These are phyloP conservation scores for Cephus sareptanus DNA, from an alignment of 2,888 invertebrate genomes.

Conservation along the genomic window DNA sequence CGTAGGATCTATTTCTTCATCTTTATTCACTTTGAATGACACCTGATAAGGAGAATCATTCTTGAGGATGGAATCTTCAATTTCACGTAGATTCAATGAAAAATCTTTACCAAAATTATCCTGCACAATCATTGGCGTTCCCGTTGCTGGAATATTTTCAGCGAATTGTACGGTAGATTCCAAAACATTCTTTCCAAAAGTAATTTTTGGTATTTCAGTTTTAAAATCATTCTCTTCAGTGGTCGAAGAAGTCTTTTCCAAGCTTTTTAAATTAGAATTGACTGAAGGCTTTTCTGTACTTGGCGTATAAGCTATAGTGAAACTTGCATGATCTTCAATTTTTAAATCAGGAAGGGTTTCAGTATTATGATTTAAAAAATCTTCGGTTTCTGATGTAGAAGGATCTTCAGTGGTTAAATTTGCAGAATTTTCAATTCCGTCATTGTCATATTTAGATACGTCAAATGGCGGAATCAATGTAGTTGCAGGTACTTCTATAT, in stretches of 20 bases:
- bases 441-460: not conserved
- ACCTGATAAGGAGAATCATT: constrained; percentile 45
- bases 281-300: not conserved
- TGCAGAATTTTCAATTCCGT: not conserved
- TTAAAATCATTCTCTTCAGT: not conserved
- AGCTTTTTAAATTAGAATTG: not conserved
- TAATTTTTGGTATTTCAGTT: not conserved
- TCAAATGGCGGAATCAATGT: not conserved
- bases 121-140: not conserved
- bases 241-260: not conserved
- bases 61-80: constrained; percentile 26
- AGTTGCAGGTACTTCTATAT: not conserved
- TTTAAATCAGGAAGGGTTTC: not conserved
- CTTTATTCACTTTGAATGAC: constrained; percentile 38
- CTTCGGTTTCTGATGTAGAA: not conserved
- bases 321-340: not conserved
- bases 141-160: not conserved
- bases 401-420: not conserved
- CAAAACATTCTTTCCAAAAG: not conserved
- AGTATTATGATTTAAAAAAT: not conserved
- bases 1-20: constrained; percentile 31
- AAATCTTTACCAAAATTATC: not conserved
- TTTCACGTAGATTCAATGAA: constrained; percentile 12
- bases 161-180: not conserved
- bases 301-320: not conserved